Evolutionary conservation across 2,888 invertebrate species (phyloP).

Genomic region (Rhynchonema sp.): DNA sequence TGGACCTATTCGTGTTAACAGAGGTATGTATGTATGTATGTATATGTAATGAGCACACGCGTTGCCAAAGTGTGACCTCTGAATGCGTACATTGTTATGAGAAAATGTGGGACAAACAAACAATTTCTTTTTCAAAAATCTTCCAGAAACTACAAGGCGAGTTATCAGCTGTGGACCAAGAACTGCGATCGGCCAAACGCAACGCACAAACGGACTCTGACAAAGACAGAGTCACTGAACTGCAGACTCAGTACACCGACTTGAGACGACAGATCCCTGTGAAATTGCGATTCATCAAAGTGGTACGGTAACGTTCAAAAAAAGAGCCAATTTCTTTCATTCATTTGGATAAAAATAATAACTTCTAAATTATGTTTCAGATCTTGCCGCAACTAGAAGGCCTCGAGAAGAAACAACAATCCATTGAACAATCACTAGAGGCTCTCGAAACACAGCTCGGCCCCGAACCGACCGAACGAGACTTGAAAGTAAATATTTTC

Average conservation of each 20-base stretch:
- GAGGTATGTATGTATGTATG: no score
- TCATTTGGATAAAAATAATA: background rate
- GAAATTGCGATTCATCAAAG: slow-evolving; percentile 1
- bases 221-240: background rate
- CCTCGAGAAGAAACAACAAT: background rate
- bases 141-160: background rate
- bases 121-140: no score
- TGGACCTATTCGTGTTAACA: no score
- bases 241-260: background rate
- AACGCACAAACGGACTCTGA: background rate
- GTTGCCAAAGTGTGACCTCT: background rate
- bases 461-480: background rate
- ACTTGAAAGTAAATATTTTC: background rate
- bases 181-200: background rate
- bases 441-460: background rate
- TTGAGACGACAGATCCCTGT: background rate
- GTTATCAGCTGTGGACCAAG: background rate
- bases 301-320: background rate
- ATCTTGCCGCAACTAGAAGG: slow-evolving; percentile 2
- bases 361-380: background rate
- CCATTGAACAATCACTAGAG: background rate
- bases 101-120: background rate
- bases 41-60: no score
- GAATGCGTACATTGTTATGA: background rate
- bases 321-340: background rate